phyloP scores from a whole-genome alignment of 2,113 vertebrate species.

The Bos javanicus region DNA sequence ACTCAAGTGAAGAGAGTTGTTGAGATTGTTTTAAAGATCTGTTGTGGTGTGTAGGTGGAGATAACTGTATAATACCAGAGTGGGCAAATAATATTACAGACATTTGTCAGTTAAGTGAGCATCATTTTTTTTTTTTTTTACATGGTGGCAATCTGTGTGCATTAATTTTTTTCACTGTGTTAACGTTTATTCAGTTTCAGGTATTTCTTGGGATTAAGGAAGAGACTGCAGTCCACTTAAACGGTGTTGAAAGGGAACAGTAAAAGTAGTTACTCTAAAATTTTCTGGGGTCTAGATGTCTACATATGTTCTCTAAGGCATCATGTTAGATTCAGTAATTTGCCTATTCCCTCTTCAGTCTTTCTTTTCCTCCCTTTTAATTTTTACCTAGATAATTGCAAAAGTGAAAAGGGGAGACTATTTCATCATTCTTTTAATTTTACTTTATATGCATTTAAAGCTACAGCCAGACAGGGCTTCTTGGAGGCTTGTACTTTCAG shows the following conservation, averaged over 20 bases:
- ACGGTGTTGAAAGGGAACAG: not conserved
- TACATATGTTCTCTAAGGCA: conserved; percentile 28
- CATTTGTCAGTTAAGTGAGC: not conserved
- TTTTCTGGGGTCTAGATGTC: not conserved
- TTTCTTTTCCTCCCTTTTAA: conserved; percentile 30
- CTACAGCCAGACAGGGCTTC: not conserved
- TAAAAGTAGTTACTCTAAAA: conserved; percentile 15
- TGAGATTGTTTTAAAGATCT: conserved; percentile 25
- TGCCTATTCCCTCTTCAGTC: not conserved
- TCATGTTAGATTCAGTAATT: not conserved
- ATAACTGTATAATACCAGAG: not conserved
- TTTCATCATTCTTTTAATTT: conserved; percentile 15
- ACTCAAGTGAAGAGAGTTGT: not conserved
- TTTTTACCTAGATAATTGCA: conserved; percentile 36
- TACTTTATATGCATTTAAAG: conserved; percentile 24
- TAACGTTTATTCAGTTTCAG: conserved; percentile 28
- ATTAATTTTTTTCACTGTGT: conserved; percentile 22
- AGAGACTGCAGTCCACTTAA: not conserved
- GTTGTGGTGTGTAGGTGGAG: not conserved
- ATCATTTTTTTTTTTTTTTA: not conserved
- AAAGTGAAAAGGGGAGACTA: not conserved
- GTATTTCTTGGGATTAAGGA: conserved; percentile 34
- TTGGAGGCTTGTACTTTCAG: not conserved
- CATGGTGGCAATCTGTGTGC: not conserved
- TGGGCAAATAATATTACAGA: not conserved